Evolutionary conservation across 2,888 invertebrate species (phyloP).

Genomic region (Hydriomena furcata): DNA sequence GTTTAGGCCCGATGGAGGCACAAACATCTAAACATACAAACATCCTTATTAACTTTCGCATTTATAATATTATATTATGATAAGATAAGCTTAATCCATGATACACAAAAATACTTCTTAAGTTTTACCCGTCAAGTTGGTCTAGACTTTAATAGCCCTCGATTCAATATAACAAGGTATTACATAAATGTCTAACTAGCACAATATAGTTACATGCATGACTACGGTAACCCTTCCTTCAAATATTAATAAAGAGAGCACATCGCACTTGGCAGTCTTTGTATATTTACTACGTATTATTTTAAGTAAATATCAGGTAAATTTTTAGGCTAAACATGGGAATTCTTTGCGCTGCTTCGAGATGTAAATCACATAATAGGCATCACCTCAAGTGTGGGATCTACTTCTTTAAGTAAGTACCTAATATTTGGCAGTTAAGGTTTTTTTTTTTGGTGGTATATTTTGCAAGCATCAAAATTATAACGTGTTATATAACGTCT

Average conservation of each 20-base stretch:
- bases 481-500: too few species aligned
- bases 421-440: background rate
- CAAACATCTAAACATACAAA: too few species aligned
- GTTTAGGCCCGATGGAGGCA: too few species aligned
- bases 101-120: too few species aligned
- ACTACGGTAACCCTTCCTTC: background rate
- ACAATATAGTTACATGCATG: too few species aligned
- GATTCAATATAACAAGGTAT: background rate
- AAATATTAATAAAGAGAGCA: background rate
- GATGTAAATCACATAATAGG: constrained; percentile 5
- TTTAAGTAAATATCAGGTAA: background rate
- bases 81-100: too few species aligned
- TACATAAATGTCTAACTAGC: too few species aligned
- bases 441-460: background rate
- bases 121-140: too few species aligned
- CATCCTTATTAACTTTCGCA: too few species aligned
- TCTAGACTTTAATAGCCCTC: background rate
- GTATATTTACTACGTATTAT: background rate
- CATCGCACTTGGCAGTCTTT: background rate
- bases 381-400: constrained; percentile 3
- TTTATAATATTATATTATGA: too few species aligned
- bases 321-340: constrained; percentile 9
- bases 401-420: constrained; percentile 8
- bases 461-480: too few species aligned
- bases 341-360: background rate